phyloP scores from a whole-genome alignment of 2,113 vertebrate genomes.

The Bubo blakistoni region DNA sequence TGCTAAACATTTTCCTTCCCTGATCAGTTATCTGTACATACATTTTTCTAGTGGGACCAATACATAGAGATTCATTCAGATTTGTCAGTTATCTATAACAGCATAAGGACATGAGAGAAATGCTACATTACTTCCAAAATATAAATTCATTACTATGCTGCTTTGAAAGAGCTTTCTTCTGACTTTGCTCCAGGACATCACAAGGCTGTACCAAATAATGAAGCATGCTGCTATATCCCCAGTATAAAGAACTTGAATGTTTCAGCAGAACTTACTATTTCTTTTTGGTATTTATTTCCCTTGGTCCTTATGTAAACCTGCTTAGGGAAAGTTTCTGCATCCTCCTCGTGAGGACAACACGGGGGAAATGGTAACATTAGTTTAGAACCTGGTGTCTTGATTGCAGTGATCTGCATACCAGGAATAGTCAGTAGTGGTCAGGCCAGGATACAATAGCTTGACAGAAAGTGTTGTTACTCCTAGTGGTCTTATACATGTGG shows the following conservation, averaged over 20 bases:
- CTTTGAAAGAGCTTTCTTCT: background rate
- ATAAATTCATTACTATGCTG: background rate
- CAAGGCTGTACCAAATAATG: background rate
- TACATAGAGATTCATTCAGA: background rate
- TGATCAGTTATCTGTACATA: background rate
- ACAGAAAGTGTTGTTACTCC: background rate
- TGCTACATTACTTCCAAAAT: background rate
- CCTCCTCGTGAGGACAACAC: background rate
- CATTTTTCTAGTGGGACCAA: background rate
- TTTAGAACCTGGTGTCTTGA: background rate
- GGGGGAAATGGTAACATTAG: rapidly evolving
- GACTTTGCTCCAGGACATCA: background rate
- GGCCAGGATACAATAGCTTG: background rate
- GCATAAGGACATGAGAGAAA: background rate
- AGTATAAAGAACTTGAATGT: background rate
- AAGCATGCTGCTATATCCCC: background rate
- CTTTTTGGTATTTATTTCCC: background rate
- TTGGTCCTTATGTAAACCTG: background rate
- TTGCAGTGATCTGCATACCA: background rate
- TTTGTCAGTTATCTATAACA: background rate
- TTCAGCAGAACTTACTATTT: background rate
- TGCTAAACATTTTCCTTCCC: background rate
- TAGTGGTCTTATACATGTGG: background rate
- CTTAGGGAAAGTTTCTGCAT: background rate
- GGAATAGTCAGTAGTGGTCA: background rate